Base-by-base conservation (phyloP, 1,140 invertebrate genomes). In the Colletes gigas region DNA sequence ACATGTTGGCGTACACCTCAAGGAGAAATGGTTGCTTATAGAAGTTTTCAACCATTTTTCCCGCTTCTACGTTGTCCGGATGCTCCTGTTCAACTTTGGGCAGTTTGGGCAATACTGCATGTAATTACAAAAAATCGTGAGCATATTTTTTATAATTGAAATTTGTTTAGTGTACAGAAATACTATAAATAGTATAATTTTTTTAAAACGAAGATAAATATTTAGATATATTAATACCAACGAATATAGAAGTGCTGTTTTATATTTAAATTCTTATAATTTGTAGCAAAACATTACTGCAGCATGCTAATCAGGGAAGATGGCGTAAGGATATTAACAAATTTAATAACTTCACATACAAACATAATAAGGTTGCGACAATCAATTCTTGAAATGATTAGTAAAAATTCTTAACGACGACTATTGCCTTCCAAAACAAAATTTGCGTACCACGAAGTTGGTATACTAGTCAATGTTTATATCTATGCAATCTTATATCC, bases 51-150 rank as follows among this genome's bases (percentile, higher is more conserved):
- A 81, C 97, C 97, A 55, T 97, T 97, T 92, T 96, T 97, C 83
- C 95, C 96, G 3, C 90, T 97, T 44, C 90, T 97, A 44, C 89
- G 91, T 52, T 95, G 94, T 76, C 91, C 93, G 21, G 94, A 95
- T 73, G 94, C 95, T 88, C 95, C 96, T 65, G 96, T 97, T 57
- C 97, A 97, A 88, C 90, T 97, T 21, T 97, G 97, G 97, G 96
- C 97, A 50, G 95, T 97, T 10, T 97, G 97, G 97, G 97, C 97
- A 0, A 96, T 97, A 84, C 96, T 97, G 89, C 97, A 97, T 91
- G 97, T 97, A 55, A 97, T 96, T 89, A 96, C 95, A 10, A 97
- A 96, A 92, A 97, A 97, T 92, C 95, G 96, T 96, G 92, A 94
- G 94, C 93, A 66, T 69, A 3, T 76, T 67, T 41, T 0, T 44